Conservation (phyloP, 1,140 invertebrate species). For the Lithobius niger region DNA sequence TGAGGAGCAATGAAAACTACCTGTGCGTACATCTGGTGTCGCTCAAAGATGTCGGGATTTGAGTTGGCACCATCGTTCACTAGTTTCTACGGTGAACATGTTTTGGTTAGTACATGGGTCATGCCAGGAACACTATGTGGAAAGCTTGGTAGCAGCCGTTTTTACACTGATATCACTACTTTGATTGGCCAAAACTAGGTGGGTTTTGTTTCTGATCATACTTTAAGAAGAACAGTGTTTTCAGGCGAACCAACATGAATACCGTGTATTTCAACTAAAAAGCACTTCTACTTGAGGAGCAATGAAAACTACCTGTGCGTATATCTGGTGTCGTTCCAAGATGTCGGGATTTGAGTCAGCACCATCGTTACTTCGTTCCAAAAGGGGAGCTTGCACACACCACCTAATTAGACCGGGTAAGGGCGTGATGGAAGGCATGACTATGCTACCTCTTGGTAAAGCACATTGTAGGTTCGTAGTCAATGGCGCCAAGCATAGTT, state of each 20-base stretch:
- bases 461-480: slow-evolving; percentile 43
- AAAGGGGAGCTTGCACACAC: slow-evolving; percentile 49
- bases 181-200: too few species aligned
- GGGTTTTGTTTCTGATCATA: too few species aligned
- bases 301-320: not conserved
- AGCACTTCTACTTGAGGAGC: too few species aligned
- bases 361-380: slow-evolving; percentile 14
- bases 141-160: too few species aligned
- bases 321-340: not conserved
- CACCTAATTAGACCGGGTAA: slow-evolving; percentile 58
- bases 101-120: too few species aligned
- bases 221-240: too few species aligned
- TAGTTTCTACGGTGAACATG: too few species aligned
- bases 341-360: not conserved
- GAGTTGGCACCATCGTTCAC: too few species aligned
- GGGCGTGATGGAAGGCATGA: slow-evolving; percentile 67
- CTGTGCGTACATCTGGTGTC: not conserved
- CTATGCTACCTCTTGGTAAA: slow-evolving; percentile 56
- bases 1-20: not conserved
- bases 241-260: too few species aligned
- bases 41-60: not conserved
- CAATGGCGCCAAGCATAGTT: slow-evolving; percentile 53
- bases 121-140: too few species aligned
- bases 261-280: too few species aligned
- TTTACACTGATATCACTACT: too few species aligned